A percentile compares a stretch with the other conserved stretches of the same genome.
Evolutionary conservation across 2,888 invertebrate species (phyloP).

Genomic region (Drosophila helvetica): DNA sequence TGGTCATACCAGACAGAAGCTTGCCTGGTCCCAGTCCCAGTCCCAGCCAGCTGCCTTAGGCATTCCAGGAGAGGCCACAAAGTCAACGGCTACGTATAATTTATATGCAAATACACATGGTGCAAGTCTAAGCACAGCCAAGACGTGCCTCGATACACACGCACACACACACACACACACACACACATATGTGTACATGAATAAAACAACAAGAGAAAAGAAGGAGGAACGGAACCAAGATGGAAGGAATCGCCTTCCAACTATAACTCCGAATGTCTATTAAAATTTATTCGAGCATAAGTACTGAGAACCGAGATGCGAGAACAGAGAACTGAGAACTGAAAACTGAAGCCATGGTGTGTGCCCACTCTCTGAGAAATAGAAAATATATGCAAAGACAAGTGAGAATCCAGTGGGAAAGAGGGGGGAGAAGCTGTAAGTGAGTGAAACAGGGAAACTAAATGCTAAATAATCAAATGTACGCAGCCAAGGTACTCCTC

Average conservation of each 20-base stretch:
- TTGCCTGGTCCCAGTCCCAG: constrained; percentile 25
- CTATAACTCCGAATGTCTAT: constrained; percentile 70
- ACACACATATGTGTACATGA: constrained; percentile 33
- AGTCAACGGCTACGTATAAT: constrained; percentile 76
- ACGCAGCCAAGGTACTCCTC: constrained; percentile 45
- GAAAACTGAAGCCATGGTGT: constrained; percentile 69
- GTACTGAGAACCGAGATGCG: constrained; percentile 65
- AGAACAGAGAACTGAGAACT: constrained; percentile 46
- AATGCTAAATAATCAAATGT: constrained; percentile 75
- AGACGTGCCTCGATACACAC: constrained; percentile 54
- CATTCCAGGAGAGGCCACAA: constrained; percentile 73
- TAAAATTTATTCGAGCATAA: constrained; percentile 78
- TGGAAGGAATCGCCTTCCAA: constrained; percentile 24
- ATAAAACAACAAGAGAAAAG: constrained; percentile 18
- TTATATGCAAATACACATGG: constrained; percentile 78
- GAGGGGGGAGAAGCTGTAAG: background rate
- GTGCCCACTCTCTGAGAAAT: constrained; percentile 59
- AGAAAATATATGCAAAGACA: constrained; percentile 66
- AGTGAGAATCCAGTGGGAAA: constrained; percentile 5
- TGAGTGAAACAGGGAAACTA: constrained; percentile 45
- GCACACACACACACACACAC: constrained; percentile 40
- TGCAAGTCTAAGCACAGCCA: constrained; percentile 58
- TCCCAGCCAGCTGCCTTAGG: constrained; percentile 63
- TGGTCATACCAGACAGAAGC: constrained; percentile 45
- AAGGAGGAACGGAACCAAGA: constrained; percentile 6